Conservation (phyloP, 2,797 vertebrate genomes). For the Microchirus variegatus region DNA sequence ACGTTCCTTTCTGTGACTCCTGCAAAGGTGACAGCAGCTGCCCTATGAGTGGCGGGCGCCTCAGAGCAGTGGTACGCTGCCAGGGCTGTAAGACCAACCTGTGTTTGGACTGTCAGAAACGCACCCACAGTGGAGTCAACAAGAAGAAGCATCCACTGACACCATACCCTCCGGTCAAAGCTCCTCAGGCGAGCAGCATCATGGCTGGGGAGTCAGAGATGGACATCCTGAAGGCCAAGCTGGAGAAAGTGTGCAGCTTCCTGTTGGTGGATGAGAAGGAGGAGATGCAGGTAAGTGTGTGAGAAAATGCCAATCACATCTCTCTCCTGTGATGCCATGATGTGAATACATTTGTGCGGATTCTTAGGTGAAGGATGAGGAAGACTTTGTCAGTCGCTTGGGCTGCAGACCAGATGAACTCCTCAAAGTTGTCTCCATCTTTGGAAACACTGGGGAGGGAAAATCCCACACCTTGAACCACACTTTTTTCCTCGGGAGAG, state of each 20-base stretch:
- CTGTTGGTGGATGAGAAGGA: slow-evolving; percentile 96
- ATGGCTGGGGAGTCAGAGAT: slow-evolving; percentile 77
- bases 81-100: slow-evolving; percentile 96
- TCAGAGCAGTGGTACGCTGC: slow-evolving; percentile 91
- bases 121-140: slow-evolving; percentile 91
- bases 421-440: slow-evolving; percentile 97
- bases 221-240: slow-evolving; percentile 86
- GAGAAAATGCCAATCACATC: accelerated
- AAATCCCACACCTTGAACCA: slow-evolving; percentile 99
- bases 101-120: slow-evolving; percentile 96
- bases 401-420: slow-evolving; percentile 91
- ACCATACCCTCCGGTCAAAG: slow-evolving; percentile 83
- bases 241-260: slow-evolving; percentile 93
- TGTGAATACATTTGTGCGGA: background rate
- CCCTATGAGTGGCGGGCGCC: slow-evolving; percentile 74
- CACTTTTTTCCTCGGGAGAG: slow-evolving; percentile 96
- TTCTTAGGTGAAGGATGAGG: slow-evolving; percentile 89
- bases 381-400: slow-evolving; percentile 91
- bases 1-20: slow-evolving; percentile 92
- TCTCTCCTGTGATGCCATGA: background rate
- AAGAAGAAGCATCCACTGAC: slow-evolving; percentile 92
- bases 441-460: slow-evolving; percentile 98
- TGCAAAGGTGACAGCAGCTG: slow-evolving; percentile 87
- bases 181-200: slow-evolving; percentile 72
- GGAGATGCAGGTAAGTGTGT: slow-evolving; percentile 90